Evolutionary conservation across 2,113 vertebrate genomes (phyloP), one percentile per base, ranked within the genome.

Genomic region (Hyaena hyaena): DNA sequence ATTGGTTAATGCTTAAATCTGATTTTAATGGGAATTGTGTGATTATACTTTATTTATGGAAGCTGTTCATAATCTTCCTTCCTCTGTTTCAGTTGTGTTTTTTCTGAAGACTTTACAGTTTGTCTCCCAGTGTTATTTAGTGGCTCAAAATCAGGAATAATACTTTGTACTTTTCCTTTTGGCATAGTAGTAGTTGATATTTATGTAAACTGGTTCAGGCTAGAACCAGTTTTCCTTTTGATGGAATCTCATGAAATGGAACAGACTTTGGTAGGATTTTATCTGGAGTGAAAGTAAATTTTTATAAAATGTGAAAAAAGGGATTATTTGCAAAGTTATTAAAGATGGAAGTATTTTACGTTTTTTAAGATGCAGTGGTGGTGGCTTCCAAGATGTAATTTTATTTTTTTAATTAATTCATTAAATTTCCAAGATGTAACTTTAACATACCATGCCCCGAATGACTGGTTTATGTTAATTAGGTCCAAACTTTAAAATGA

Each of bases 1-100:
- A 68, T 55, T 88, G 65, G n/a, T 91, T 92, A 63, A 81, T 88
- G 31, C 9, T 69, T 50, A 53, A 95, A 86, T 88, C 80, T 83
- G 68, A 90, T 93, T 96, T 50, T 96, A 94, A 82, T 89, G 26
- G 77, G 87, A 94, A 61, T 76, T 65, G 4, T 65, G 1, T 74
- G 39, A 88, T 96, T 92, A n/a, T 28, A 74, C 97, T 87, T 91
- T 92, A 88, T 88, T 95, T 95, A 45, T 21, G 24, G 85, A 92
- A 82, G 50, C 45, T 84, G 8, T 71, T 95, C 48, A 53, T 90
- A 80, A 80, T 94, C 94, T 81, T 90, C 58, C 33, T 73, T 6
- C 17, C 35, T 96, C 73, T 35, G 24, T 82, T 94, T 95, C 53
- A 48, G 63, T 95, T 96, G 58, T 84, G 55, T 21, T 68, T 93